phyloP scores from a whole-genome alignment of 1,140 invertebrate species.

The Periplaneta americana region DNA sequence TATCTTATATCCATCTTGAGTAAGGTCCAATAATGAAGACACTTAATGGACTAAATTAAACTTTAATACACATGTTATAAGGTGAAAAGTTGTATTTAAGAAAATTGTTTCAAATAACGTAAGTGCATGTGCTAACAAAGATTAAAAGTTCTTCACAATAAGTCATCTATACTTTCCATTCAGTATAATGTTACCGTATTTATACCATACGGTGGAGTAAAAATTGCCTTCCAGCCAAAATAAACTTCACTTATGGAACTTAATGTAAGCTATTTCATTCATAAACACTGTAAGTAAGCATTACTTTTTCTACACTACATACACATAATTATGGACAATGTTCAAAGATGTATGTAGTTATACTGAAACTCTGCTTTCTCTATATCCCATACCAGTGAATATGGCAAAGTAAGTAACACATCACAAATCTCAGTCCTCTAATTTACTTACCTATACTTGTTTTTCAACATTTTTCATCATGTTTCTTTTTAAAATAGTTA shows the following conservation, averaged over 20 bases:
- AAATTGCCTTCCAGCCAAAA: neutral
- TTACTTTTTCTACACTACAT: neutral
- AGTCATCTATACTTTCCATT: too few species aligned
- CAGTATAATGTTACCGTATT: too few species aligned
- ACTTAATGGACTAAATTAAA: too few species aligned
- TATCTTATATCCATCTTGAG: too few species aligned
- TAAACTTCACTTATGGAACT: neutral
- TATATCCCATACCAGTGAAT: neutral
- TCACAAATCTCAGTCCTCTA: neutral
- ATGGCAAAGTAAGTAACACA: neutral
- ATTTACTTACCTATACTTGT: neutral
- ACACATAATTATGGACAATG: neutral
- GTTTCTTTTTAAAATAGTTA: neutral
- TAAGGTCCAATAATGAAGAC: too few species aligned
- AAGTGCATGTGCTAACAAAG: too few species aligned
- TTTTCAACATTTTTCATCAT: neutral
- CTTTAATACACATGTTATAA: too few species aligned
- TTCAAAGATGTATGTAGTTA: neutral
- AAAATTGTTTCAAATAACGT: too few species aligned
- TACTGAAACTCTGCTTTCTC: neutral
- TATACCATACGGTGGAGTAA: too few species aligned
- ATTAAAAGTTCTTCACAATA: too few species aligned
- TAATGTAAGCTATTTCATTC: neutral
- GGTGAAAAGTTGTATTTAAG: too few species aligned
- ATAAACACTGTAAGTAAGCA: neutral